Conservation (phyloP, 2,113 vertebrate genomes). For the Tretioscincus oriximinensis region DNA sequence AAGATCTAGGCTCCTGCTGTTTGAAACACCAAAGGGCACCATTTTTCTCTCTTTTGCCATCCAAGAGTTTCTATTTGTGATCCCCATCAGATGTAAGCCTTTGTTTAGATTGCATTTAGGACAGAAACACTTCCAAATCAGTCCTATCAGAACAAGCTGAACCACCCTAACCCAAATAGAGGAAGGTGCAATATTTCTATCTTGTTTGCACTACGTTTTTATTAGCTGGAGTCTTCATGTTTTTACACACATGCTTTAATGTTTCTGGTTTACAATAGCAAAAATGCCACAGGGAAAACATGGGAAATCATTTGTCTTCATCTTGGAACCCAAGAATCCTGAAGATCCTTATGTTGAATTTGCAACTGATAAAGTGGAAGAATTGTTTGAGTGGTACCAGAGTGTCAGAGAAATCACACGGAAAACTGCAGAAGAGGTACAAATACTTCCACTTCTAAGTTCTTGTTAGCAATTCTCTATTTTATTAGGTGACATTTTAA, state of each 20-base stretch:
- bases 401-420: slow-evolving; percentile 88
- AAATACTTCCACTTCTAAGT: background rate
- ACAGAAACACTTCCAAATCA: too few species aligned
- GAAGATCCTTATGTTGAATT: slow-evolving; percentile 84
- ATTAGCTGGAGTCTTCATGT: background rate
- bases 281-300: slow-evolving; percentile 81
- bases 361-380: slow-evolving; percentile 84
- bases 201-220: too few species aligned
- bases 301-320: slow-evolving; percentile 82
- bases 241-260: slow-evolving; percentile 6
- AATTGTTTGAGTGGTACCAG: slow-evolving; percentile 91
- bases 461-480: background rate
- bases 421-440: slow-evolving; percentile 79
- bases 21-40: too few species aligned
- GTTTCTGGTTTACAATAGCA: slow-evolving; percentile 54
- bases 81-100: too few species aligned
- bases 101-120: too few species aligned
- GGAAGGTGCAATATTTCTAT: too few species aligned
- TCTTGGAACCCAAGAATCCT: slow-evolving; percentile 79
- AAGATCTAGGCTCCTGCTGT: too few species aligned
- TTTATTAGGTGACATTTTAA: background rate
- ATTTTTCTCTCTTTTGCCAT: too few species aligned
- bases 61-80: too few species aligned
- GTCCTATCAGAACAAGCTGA: too few species aligned
- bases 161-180: too few species aligned